Conservation (phyloP, 2,113 vertebrate species). For the Microcebus murinus region DNA sequence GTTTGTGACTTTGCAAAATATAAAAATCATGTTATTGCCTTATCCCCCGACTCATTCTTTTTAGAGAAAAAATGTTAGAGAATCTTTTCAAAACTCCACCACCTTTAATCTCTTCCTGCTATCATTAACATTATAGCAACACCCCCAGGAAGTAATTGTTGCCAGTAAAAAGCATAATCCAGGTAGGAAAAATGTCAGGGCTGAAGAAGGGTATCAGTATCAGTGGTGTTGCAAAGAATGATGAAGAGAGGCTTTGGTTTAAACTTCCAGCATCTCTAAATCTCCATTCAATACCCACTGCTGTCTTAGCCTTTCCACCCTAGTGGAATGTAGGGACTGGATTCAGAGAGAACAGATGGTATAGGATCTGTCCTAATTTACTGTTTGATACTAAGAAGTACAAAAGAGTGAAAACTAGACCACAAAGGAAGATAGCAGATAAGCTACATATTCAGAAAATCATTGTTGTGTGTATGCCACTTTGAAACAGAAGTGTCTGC, state of each 20-base stretch:
- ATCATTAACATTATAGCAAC: neutral
- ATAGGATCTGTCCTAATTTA: neutral
- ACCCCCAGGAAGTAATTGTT: neutral
- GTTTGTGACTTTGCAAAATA: neutral
- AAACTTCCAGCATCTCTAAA: neutral
- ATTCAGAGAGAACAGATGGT: neutral
- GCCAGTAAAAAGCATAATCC: neutral
- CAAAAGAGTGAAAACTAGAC: neutral
- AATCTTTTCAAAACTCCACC: neutral
- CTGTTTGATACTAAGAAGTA: neutral
- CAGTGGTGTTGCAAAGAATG: neutral
- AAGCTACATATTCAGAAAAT: neutral
- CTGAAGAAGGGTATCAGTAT: neutral
- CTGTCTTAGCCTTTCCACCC: neutral
- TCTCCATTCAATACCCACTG: neutral
- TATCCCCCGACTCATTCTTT: neutral
- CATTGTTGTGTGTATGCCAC: neutral
- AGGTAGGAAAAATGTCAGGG: neutral
- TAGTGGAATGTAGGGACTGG: neutral
- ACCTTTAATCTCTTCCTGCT: neutral
- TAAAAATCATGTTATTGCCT: neutral
- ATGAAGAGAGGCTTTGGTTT: neutral
- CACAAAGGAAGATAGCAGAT: neutral
- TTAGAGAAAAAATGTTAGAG: neutral
- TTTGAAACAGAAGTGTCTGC: neutral